phyloP scores from a whole-genome alignment of 2,113 vertebrate genomes.

The Upupa epops region DNA sequence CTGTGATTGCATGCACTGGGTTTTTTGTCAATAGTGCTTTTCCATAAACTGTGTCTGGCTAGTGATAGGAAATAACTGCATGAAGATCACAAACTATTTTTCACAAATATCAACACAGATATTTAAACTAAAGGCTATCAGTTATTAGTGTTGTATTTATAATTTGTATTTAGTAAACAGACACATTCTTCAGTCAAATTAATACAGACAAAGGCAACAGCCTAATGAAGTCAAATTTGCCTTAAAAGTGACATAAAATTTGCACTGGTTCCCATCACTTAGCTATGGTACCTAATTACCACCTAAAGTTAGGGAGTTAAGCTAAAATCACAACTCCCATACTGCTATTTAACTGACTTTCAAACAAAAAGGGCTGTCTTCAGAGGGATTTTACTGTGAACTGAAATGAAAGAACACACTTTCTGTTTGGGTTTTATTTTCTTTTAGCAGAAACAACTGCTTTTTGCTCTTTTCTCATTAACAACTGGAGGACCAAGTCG shows the following conservation, averaged over 20 bases:
- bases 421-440: not conserved
- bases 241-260: not conserved
- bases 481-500: not conserved
- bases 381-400: slow-evolving; percentile 17
- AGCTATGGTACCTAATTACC: not conserved
- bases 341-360: not conserved
- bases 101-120: not conserved
- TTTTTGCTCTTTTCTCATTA: not conserved
- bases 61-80: not conserved
- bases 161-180: not conserved
- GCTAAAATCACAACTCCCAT: not conserved
- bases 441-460: not conserved
- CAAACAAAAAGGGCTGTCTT: not conserved
- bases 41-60: not conserved
- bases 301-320: not conserved
- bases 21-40: not conserved
- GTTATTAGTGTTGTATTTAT: not conserved
- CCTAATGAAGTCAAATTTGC: not conserved
- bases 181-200: not conserved
- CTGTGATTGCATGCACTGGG: not conserved
- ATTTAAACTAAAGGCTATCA: slow-evolving; percentile 7
- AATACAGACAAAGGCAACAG: not conserved
- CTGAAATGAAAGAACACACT: not conserved
- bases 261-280: not conserved
- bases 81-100: not conserved